Evolutionary conservation across 2,888 invertebrate genomes (phyloP), one percentile per base, ranked within the genome.

Genomic region (Thymelicus lineola): DNA sequence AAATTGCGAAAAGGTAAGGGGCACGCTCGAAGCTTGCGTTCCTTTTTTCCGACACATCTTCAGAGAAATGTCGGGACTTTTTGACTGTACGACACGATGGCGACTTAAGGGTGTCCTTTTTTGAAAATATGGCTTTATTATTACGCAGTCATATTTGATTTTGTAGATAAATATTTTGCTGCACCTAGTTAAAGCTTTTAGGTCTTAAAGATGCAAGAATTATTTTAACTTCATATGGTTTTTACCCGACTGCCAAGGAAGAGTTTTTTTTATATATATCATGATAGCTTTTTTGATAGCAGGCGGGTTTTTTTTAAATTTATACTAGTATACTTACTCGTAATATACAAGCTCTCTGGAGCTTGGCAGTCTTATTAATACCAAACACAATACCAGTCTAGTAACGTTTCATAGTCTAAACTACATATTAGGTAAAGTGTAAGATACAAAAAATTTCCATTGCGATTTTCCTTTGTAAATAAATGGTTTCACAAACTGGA

Each of bases 1-100:
- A 66, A 66, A 65, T 67, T 68, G 55, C 45, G 60, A 58, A 17
- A 58, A 17, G 59, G 59, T 59, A 36, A 50, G 70, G 69, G 76
- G 75, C 75, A 73, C 75, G 77, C 78, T 63, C 50, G 58, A 45
- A 67, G 60, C 50, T 74, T 75, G 74, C 73, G 79, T 80, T 80
- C 76, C 79, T 84, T 87, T 87, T 88, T 88, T 84, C 81, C 74
- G 75, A 73, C 73, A 74, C 79, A 78, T 81, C 81, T 84, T 81
- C 82, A 82, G 75, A 85, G 86, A 86, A 85, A 82, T 83, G 79
- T 73, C 73, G 75, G 70, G 67, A 74, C 72, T 71, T 81, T 87
- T 82, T 80, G 66, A 74, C 67, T 71, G 66, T 60, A 79, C 85
- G 87, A 82, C 53, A 83, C 85, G 86, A 81, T 79, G 70, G 72